phyloP scores from a whole-genome alignment of 2,888 invertebrate genomes.

The Leptarthrus brevirostris region DNA sequence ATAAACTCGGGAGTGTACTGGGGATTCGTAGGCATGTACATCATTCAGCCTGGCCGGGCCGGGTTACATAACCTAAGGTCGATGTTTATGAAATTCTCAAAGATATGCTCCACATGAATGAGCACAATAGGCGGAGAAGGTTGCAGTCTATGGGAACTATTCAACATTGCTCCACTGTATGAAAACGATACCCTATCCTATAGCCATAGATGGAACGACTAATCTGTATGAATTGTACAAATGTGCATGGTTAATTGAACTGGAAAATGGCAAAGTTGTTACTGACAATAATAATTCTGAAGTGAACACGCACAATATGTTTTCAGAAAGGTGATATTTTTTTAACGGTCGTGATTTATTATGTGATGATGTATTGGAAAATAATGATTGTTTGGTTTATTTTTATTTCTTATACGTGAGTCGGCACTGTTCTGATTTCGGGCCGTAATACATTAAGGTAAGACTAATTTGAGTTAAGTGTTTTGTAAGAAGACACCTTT shows the following conservation, averaged over 20 bases:
- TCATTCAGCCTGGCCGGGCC: background rate
- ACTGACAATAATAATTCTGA: too few relatives aligned
- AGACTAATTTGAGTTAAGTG: too few relatives aligned
- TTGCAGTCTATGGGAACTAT: slow-evolving; percentile 1
- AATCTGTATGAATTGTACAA: slow-evolving; percentile 29
- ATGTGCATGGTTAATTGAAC: slow-evolving; percentile 40
- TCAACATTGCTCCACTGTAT: background rate
- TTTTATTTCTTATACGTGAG: too few relatives aligned
- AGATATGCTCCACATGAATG: slow-evolving; percentile 46
- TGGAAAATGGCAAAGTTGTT: slow-evolving; percentile 43
- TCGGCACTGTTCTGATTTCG: too few relatives aligned
- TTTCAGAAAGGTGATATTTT: too few relatives aligned
- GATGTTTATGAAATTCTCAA: slow-evolving; percentile 43
- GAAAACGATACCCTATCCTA: slow-evolving; percentile 2
- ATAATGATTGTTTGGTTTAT: too few relatives aligned
- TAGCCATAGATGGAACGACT: slow-evolving; percentile 12
- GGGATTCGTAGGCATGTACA: slow-evolving; percentile 24
- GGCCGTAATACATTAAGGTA: too few relatives aligned
- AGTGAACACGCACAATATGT: too few relatives aligned
- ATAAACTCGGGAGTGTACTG: background rate
- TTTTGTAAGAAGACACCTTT: too few relatives aligned
- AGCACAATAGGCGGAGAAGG: slow-evolving; percentile 34
- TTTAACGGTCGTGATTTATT: too few relatives aligned
- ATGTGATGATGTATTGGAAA: too few relatives aligned
- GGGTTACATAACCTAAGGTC: slow-evolving; percentile 29